A percentile compares a stretch with the other conserved stretches of the same genome.
These are phyloP conservation scores for Gorilla gorilla DNA, from an alignment of 2,113 vertebrate species.

Conservation along the genomic window DNA sequence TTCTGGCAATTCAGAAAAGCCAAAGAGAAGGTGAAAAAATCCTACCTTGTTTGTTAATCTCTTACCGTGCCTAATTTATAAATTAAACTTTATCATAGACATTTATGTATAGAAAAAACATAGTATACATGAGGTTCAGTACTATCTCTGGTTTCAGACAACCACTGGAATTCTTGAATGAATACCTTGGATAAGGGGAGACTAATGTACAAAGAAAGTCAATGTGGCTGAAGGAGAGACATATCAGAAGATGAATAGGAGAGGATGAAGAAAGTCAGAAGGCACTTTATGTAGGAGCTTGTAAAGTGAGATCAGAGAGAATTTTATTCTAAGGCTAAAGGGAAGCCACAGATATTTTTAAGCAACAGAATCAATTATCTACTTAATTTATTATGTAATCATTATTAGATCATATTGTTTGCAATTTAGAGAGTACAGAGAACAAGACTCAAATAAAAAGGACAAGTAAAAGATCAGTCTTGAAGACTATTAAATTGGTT, in stretches of 20 bases:
- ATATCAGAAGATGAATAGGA: fast-evolving
- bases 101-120: neutral
- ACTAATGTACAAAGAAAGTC: neutral
- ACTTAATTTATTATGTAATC: neutral
- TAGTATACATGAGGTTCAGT: neutral
- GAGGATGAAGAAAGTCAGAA: neutral
- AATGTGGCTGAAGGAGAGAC: neutral
- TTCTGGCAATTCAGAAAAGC: neutral
- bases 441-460: neutral
- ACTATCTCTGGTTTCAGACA: neutral
- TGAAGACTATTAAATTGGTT: neutral
- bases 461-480: neutral
- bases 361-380: neutral
- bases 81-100: neutral
- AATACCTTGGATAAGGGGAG: neutral
- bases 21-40: neutral
- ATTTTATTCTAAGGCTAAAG: neutral
- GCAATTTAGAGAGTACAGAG: neutral
- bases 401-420: neutral
- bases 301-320: neutral
- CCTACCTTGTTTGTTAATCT: neutral
- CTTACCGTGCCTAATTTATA: neutral
- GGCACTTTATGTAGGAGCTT: neutral
- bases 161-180: neutral
- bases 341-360: neutral